A percentile compares a stretch with the other conserved stretches of the same genome.
These are phyloP conservation scores for Orthosia cruda DNA, from an alignment of 2,888 invertebrate genomes.

Conservation along the genomic window DNA sequence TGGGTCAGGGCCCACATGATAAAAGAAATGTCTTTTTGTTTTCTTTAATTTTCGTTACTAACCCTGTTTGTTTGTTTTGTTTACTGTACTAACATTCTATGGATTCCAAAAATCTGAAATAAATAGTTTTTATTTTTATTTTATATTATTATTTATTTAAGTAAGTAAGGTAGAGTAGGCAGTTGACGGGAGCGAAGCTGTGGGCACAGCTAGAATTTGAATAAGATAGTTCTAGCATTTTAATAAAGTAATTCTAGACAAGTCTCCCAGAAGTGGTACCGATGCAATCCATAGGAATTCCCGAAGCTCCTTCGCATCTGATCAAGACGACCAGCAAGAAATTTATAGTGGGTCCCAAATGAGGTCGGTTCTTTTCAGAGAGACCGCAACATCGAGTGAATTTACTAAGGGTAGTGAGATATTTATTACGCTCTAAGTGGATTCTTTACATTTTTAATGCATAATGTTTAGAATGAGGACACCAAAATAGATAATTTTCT, in stretches of 20 bases:
- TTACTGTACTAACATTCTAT: no score
- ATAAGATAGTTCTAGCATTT: background rate
- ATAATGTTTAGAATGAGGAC: background rate
- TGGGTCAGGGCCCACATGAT: no score
- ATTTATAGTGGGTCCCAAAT: conserved; percentile 26
- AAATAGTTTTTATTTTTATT: no score
- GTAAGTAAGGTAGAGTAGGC: no score
- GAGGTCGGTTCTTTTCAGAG: background rate
- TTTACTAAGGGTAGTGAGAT: background rate
- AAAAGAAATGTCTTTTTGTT: no score
- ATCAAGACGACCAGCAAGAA: conserved; percentile 18
- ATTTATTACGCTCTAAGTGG: background rate
- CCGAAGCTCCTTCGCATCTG: background rate
- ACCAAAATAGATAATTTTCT: background rate
- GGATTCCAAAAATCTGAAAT: no score
- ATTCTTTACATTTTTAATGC: background rate
- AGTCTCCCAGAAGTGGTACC: background rate
- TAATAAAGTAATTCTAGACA: no score
- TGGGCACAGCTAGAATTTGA: no score
- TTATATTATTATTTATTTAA: no score
- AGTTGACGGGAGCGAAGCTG: no score
- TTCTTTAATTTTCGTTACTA: no score
- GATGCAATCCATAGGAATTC: conserved; percentile 20
- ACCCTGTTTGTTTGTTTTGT: no score
- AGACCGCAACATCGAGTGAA: background rate